A percentile compares a stretch with the other conserved stretches of the same genome.
These are phyloP conservation scores for Bradynema listronoti DNA, from an alignment of 1,140 invertebrate species.

Conservation along the genomic window DNA sequence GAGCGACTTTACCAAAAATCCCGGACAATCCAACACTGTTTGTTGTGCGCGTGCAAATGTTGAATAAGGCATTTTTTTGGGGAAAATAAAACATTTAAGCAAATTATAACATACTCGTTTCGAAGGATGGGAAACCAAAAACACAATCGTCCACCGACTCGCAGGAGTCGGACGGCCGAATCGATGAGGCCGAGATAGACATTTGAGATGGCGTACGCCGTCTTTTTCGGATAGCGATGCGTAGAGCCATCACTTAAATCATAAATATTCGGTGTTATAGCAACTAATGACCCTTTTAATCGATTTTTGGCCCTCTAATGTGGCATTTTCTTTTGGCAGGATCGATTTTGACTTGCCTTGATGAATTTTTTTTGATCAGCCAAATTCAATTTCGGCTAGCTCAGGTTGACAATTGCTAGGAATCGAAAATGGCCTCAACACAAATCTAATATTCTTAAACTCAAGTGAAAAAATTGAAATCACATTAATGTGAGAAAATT, in stretches of 20 bases:
- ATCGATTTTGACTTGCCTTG: too few relatives aligned
- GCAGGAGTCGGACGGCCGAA: constrained; percentile 59
- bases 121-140: constrained; percentile 62
- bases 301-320: not conserved
- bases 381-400: too few relatives aligned
- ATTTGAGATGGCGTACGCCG: constrained; percentile 59
- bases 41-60: too few relatives aligned
- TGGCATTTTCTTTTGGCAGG: not conserved
- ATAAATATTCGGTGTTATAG: not conserved
- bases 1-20: constrained; percentile 28
- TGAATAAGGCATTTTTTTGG: too few relatives aligned
- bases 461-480: too few relatives aligned
- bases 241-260: not conserved
- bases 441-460: too few relatives aligned
- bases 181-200: constrained; percentile 61
- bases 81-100: constrained; percentile 15
- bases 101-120: constrained; percentile 57
- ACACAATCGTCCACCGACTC: constrained; percentile 58
- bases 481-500: too few relatives aligned
- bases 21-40: constrained; percentile 27
- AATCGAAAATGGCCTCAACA: too few relatives aligned
- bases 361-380: too few relatives aligned
- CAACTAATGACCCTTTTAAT: not conserved
- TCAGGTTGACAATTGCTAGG: too few relatives aligned
- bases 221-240: constrained; percentile 57